Conservation (phyloP, 2,113 vertebrate genomes). For the Globicephala melas region DNA sequence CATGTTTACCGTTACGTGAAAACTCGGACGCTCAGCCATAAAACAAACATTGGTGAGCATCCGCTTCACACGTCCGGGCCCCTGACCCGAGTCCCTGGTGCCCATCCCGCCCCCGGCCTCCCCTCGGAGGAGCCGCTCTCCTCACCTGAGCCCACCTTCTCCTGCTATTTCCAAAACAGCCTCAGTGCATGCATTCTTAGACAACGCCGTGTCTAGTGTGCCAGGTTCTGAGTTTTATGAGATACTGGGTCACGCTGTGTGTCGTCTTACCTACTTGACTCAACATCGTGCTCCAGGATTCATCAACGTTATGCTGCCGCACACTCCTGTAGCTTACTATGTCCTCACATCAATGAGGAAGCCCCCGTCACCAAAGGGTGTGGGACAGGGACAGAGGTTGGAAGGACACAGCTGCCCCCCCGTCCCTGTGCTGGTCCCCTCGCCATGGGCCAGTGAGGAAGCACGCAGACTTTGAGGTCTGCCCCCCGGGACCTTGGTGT, state of each 20-base stretch:
- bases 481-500: rapidly evolving
- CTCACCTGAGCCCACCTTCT: rapidly evolving
- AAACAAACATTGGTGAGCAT: neutral
- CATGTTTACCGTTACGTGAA: rapidly evolving
- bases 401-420: neutral
- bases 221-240: rapidly evolving
- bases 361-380: rapidly evolving
- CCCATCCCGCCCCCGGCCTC: rapidly evolving
- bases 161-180: rapidly evolving
- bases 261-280: rapidly evolving
- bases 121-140: rapidly evolving
- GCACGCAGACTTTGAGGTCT: neutral
- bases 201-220: rapidly evolving
- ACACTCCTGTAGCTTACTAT: rapidly evolving
- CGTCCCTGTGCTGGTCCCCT: neutral
- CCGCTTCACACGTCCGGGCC: neutral
- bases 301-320: rapidly evolving
- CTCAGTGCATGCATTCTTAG: rapidly evolving
- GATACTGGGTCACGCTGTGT: rapidly evolving
- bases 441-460: rapidly evolving
- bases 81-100: neutral
- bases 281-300: rapidly evolving
- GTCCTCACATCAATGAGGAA: neutral
- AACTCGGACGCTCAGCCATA: neutral
- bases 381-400: rapidly evolving